These are phyloP conservation scores for Pholis gunnellus DNA, from an alignment of 2,113 vertebrate species.

Conservation along the genomic window DNA sequence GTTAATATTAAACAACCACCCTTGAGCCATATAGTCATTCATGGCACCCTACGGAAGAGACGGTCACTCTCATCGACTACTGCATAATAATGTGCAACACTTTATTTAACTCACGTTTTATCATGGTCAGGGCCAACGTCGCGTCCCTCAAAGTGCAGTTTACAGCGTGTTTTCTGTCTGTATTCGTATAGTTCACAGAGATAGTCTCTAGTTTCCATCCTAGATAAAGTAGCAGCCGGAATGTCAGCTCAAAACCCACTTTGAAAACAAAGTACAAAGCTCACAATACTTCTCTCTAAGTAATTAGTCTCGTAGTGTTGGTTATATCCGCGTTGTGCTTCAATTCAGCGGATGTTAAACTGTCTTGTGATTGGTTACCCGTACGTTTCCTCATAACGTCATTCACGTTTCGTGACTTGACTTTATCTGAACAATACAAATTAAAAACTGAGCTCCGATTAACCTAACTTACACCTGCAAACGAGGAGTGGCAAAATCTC, in stretches of 20 bases:
- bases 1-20: no score
- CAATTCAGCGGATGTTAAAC: no score
- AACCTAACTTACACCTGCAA: not conserved
- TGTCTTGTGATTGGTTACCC: no score
- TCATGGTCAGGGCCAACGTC: not conserved
- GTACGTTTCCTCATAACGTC: not conserved
- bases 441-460: not conserved
- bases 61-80: not conserved
- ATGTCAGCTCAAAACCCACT: not conserved
- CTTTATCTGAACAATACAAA: not conserved
- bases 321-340: no score
- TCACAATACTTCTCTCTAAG: not conserved
- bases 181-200: accelerated
- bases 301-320: accelerated
- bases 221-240: no score
- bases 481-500: not conserved
- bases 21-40: not conserved
- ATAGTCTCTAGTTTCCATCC: not conserved
- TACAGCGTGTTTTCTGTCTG: accelerated
- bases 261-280: not conserved
- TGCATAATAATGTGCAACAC: not conserved
- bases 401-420: not conserved
- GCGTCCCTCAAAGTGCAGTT: accelerated
- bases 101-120: not conserved
- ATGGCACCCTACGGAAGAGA: not conserved